phyloP scores from a whole-genome alignment of 2,888 invertebrate genomes.

The Trachelus troglodyta region DNA sequence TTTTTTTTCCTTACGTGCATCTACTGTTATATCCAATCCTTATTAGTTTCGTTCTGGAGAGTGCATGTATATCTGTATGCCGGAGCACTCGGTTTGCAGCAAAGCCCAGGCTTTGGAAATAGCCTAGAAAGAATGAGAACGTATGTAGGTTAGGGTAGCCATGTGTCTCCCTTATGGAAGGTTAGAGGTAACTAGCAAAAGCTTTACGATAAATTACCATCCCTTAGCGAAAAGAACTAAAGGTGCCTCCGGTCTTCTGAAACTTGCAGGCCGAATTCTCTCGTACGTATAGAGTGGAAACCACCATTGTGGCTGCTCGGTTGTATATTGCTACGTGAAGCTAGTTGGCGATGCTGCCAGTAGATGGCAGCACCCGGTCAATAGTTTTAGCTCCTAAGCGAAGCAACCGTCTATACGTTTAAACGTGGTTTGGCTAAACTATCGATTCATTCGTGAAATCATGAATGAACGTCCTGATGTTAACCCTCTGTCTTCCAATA shows the following conservation, averaged over 20 bases:
- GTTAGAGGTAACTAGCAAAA: not conserved
- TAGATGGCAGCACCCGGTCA: not conserved
- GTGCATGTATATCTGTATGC: not conserved
- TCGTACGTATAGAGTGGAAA: not conserved
- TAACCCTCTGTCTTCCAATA: not conserved
- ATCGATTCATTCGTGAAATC: constrained; percentile 47
- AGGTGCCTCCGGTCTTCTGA: not conserved
- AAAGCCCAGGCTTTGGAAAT: not conserved
- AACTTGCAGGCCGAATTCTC: not conserved
- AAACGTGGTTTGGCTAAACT: constrained; percentile 2
- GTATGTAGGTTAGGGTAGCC: not conserved
- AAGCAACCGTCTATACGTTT: not conserved
- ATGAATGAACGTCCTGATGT: constrained; percentile 41
- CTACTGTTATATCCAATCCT: not conserved
- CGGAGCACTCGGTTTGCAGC: not conserved
- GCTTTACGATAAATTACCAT: not conserved
- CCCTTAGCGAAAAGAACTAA: not conserved
- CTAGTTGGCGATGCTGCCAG: not conserved
- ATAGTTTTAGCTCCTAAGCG: not conserved
- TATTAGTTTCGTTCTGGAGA: not conserved
- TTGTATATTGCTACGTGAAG: not conserved
- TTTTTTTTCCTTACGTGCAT: not conserved
- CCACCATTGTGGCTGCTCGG: not conserved
- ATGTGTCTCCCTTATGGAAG: not conserved
- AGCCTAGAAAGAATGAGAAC: not conserved